phyloP scores from a whole-genome alignment of 2,797 vertebrate genomes.

The Phalloptychus januarius region DNA sequence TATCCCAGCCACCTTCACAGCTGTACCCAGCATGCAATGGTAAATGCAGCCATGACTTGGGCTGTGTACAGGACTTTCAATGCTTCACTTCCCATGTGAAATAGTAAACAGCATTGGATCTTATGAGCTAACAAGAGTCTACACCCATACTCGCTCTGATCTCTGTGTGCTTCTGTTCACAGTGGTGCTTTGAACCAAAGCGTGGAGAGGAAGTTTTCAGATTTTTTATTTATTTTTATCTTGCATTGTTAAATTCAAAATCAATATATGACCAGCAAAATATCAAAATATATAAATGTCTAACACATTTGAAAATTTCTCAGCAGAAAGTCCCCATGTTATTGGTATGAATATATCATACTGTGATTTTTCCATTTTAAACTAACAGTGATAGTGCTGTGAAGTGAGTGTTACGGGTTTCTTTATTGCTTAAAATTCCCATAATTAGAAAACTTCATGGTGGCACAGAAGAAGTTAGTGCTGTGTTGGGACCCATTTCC shows the following conservation, averaged over 20 bases:
- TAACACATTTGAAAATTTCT: neutral
- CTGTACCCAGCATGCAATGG: conserved; percentile 57
- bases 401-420: neutral
- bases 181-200: neutral
- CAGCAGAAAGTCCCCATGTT: neutral
- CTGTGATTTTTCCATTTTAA: neutral
- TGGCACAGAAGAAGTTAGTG: neutral
- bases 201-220: neutral
- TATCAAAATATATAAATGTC: neutral
- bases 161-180: neutral
- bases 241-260: neutral
- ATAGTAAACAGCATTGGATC: conserved; percentile 2
- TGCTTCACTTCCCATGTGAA: conserved; percentile 9
- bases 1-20: conserved; percentile 52
- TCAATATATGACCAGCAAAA: neutral
- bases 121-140: neutral
- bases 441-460: neutral
- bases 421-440: neutral
- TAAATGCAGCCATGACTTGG: conserved; percentile 32
- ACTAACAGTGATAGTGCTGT: neutral
- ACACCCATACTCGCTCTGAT: neutral
- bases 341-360: neutral
- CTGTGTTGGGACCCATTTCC: neutral
- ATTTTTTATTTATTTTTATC: neutral
- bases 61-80: conserved; percentile 13